Evolutionary conservation across 2,113 vertebrate species (phyloP).

Genomic region (Mormoops blainvillei): DNA sequence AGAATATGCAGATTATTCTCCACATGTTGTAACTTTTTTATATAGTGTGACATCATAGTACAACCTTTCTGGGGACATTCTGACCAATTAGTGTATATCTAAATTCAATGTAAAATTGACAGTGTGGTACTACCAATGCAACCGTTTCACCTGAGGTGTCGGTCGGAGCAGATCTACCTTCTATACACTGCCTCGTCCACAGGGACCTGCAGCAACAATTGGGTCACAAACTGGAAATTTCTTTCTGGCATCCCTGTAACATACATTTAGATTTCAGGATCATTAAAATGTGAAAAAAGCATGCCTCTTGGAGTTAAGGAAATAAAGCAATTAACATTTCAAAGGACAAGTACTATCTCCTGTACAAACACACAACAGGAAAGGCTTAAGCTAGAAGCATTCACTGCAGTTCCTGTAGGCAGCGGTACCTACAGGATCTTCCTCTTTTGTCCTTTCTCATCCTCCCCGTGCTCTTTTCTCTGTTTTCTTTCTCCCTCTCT

Average conservation of each 20-base stretch:
- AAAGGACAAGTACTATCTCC: background rate
- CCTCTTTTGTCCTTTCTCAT: background rate
- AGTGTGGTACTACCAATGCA: background rate
- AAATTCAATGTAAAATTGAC: background rate
- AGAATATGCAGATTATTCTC: background rate
- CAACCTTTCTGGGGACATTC: background rate
- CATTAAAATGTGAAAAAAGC: background rate
- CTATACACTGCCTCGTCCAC: background rate
- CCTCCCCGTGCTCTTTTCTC: background rate
- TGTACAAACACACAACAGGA: background rate
- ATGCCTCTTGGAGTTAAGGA: background rate
- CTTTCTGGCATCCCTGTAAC: background rate
- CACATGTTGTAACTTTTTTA: background rate
- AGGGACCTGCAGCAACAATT: background rate
- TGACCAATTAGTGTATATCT: background rate
- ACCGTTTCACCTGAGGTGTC: background rate
- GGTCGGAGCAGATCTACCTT: background rate
- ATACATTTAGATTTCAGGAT: background rate
- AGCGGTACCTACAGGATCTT: rapidly evolving
- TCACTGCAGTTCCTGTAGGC: background rate
- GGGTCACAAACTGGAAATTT: background rate
- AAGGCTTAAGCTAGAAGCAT: background rate
- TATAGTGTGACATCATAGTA: background rate
- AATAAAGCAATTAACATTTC: slow-evolving; percentile 47
- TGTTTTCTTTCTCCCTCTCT: background rate